Evolutionary conservation across 2,113 vertebrate species (phyloP).

Genomic region (Otis tarda): DNA sequence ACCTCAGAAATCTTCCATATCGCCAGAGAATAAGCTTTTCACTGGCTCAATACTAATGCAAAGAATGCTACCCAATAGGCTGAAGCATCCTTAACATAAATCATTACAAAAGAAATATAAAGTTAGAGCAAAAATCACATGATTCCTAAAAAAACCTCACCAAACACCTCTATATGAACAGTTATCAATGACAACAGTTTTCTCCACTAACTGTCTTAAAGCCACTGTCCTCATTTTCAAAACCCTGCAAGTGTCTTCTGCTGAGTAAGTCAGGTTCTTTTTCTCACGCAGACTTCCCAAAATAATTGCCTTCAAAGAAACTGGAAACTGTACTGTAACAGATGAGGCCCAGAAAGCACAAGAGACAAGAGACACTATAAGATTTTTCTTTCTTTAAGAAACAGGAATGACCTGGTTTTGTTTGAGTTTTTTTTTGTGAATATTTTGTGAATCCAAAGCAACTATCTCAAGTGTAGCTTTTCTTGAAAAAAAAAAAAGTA

Average conservation of each 20-base stretch:
- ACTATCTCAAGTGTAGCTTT: not conserved
- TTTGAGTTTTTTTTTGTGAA: too few species aligned
- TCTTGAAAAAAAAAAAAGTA: not conserved
- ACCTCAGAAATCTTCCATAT: not conserved
- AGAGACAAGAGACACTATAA: not conserved
- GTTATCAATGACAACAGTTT: not conserved
- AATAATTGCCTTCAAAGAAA: not conserved
- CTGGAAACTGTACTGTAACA: not conserved
- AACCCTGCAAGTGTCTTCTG: not conserved
- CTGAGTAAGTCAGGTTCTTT: not conserved
- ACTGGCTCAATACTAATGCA: not conserved
- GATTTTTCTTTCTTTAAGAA: not conserved
- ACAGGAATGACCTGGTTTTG: not conserved
- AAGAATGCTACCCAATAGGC: not conserved
- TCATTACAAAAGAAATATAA: not conserved
- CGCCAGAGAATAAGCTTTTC: not conserved
- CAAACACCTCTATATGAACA: not conserved
- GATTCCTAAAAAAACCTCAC: not conserved
- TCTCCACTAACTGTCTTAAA: not conserved
- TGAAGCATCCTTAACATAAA: not conserved
- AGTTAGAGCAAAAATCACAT: not conserved
- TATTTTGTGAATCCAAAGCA: not conserved
- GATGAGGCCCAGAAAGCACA: not conserved
- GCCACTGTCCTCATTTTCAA: not conserved
- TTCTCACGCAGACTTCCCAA: not conserved